phyloP scores from a whole-genome alignment of 2,797 vertebrate genomes.

The Malacoraja senta region DNA sequence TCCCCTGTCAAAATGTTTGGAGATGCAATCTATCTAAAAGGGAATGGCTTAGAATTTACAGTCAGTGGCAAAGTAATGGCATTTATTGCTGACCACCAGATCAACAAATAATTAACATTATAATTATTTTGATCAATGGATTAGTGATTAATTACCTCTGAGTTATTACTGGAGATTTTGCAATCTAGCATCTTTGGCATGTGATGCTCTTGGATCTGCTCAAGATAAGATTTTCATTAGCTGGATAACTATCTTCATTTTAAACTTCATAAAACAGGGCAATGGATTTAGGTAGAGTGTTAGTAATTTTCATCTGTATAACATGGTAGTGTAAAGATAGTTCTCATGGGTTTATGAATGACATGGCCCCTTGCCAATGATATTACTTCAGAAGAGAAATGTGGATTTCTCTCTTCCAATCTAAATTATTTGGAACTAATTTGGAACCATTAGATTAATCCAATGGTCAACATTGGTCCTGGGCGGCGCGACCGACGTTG shows the following conservation, averaged over 20 bases:
- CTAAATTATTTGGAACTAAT: not conserved
- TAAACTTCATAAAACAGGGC: not conserved
- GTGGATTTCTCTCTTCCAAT: not conserved
- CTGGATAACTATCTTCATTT: not conserved
- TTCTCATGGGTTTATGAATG: not conserved
- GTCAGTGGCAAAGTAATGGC: too few relatives aligned
- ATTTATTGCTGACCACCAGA: not conserved
- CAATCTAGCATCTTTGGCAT: not conserved
- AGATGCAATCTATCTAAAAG: not conserved
- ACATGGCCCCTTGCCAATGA: not conserved
- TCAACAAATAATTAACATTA: not conserved
- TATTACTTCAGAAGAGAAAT: not conserved
- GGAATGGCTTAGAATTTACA: too few relatives aligned
- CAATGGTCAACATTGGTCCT: too few relatives aligned
- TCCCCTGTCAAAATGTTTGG: not conserved
- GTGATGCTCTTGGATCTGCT: not conserved
- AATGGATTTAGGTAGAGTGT: not conserved
- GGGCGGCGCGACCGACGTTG: too few relatives aligned
- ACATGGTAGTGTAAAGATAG: not conserved
- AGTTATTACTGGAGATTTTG: not conserved
- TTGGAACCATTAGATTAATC: too few relatives aligned
- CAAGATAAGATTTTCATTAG: not conserved
- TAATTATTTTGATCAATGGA: not conserved
- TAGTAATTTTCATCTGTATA: not conserved
- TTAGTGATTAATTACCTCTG: not conserved